Percentiles rank a stretch among this genome's conserved stretches.
phyloP scores from a whole-genome alignment of 1,140 invertebrate genomes.

The Drosophila saltans region DNA sequence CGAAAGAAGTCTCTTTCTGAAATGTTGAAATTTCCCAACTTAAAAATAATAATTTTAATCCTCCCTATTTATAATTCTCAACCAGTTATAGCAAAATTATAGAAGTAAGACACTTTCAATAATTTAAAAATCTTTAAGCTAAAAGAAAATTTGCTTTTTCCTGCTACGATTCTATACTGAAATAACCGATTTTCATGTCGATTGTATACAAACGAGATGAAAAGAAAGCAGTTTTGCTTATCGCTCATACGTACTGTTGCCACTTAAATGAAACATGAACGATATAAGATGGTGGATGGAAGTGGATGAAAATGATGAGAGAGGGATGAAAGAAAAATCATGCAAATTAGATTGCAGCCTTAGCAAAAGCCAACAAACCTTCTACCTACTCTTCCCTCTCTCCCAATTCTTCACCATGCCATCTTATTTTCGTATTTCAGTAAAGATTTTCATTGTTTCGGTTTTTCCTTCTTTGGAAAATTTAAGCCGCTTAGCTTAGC shows the following conservation, averaged over 20 bases:
- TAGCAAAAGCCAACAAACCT: not conserved
- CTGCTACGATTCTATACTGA: too few relatives aligned
- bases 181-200: not conserved
- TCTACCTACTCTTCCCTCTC: too few relatives aligned
- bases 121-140: too few relatives aligned
- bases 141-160: too few relatives aligned
- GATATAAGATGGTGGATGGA: not conserved
- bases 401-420: too few relatives aligned
- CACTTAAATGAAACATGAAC: not conserved
- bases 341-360: conserved; percentile 12
- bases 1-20: not conserved
- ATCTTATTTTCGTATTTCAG: not conserved
- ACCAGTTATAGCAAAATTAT: too few relatives aligned
- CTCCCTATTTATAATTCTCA: too few relatives aligned
- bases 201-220: not conserved
- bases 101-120: too few relatives aligned
- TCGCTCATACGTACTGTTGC: conserved; percentile 1
- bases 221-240: conserved; percentile 1
- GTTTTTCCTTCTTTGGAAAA: conserved; percentile 18
- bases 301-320: not conserved
- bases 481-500: conserved; percentile 9
- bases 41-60: too few relatives aligned
- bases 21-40: too few relatives aligned
- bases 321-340: conserved; percentile 2
- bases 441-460: conserved; percentile 15